These are phyloP conservation scores for Falco concolor DNA, from an alignment of 2,797 vertebrate genomes.

Conservation along the genomic window DNA sequence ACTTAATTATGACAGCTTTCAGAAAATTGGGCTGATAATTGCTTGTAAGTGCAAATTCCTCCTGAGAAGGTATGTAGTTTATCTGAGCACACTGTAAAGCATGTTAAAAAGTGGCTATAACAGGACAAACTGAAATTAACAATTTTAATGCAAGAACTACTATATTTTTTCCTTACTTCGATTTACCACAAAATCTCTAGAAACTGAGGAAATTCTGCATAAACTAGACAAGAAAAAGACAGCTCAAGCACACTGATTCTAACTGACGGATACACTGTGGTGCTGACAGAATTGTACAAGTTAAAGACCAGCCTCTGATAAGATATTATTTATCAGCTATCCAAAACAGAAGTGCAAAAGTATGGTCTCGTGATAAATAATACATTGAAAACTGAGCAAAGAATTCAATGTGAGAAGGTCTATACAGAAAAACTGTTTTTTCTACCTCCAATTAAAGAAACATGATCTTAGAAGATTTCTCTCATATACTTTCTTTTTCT, in stretches of 20 bases:
- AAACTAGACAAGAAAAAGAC: background rate
- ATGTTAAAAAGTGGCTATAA: background rate
- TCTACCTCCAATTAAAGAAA: background rate
- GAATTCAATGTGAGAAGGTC: background rate
- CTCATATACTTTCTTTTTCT: background rate
- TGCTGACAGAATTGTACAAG: background rate
- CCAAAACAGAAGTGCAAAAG: background rate
- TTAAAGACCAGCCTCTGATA: background rate
- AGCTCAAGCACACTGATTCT: background rate
- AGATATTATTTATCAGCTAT: background rate
- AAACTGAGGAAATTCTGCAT: background rate
- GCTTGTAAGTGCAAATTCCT: background rate
- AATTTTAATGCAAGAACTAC: background rate
- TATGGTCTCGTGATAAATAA: background rate
- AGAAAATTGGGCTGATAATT: background rate
- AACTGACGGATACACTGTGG: background rate
- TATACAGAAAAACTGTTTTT: background rate
- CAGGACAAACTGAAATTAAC: background rate
- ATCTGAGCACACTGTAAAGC: background rate
- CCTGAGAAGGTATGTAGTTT: background rate
- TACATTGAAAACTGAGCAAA: background rate
- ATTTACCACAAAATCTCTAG: background rate
- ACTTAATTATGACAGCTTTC: background rate
- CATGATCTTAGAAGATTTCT: background rate
- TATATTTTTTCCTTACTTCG: background rate